Evolutionary conservation across 2,888 invertebrate genomes (phyloP), one percentile per base, ranked within the genome.

Genomic region (Trissolcus brochymenae): DNA sequence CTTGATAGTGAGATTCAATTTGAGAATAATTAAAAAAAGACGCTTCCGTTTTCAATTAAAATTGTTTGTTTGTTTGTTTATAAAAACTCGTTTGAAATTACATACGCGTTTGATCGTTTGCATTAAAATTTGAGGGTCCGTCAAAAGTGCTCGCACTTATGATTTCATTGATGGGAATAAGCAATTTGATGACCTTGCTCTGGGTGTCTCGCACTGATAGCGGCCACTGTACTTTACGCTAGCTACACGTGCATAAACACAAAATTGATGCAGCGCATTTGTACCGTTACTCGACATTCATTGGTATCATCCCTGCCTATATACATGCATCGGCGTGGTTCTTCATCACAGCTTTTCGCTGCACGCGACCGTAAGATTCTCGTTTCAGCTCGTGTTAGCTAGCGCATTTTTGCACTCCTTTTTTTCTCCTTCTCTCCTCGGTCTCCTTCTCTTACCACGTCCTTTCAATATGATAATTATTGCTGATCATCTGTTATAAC

Each of bases 211-310:
- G 55, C 61, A 61, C 70, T 16, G 61, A 49, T 41, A 56, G 71
- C 64, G 54, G 66, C 73, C 64, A 60, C 65, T 53, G 73, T 67
- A 67, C 56, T 66, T 66, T 61, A 61, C 66, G 67, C 51, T 56
- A 46, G 67, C 53, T 46, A 65, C 74, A 70, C 70, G 67, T 66
- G 67, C 76, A 67, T 78, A 64, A 79, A 76, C 78, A 79, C 81
- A 78, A 85, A 84, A 85, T 84, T 84, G 83, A 84, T 84, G 82
- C 82, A 84, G 74, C 80, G 80, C 67, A 64, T 57, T 64, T 70
- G 80, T 84, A 82, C 85, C 84, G 85, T 85, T 85, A 85, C 79
- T 79, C 83, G 84, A 83, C 84, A 84, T 84, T 84, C 84, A 84
- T 84, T 81, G 83, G 82, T 80, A 81, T 82, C 81, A 82, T 82